A percentile compares a stretch with the other conserved stretches of the same genome.
Conservation (phyloP, 1,140 invertebrate genomes). For the Belonocnema kinseyi region DNA sequence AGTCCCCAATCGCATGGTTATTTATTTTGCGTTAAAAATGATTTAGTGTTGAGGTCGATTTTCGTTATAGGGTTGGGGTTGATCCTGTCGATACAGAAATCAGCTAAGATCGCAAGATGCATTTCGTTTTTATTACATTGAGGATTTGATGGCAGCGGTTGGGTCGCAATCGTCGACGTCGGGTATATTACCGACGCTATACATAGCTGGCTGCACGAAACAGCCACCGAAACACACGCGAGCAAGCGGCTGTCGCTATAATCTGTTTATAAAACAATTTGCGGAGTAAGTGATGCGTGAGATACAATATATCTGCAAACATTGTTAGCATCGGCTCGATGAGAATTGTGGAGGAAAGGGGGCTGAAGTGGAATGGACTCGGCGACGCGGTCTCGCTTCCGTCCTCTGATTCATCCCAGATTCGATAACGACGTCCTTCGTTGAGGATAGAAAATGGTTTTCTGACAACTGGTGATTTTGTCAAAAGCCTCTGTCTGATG, state of each 20-base stretch:
- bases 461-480: neutral
- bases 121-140: slow-evolving; percentile 27
- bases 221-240: slow-evolving; percentile 48
- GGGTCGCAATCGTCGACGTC: slow-evolving; percentile 4
- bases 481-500: neutral
- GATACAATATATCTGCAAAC: slow-evolving; percentile 77
- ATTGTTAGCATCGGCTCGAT: slow-evolving; percentile 77
- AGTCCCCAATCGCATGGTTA: too few relatives aligned
- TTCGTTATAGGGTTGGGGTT: neutral
- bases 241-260: slow-evolving; percentile 70
- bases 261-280: slow-evolving; percentile 78
- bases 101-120: slow-evolving; percentile 19
- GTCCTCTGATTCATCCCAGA: slow-evolving; percentile 48
- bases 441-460: neutral
- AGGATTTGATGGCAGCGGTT: slow-evolving; percentile 13
- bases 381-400: slow-evolving; percentile 44
- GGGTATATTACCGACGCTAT: slow-evolving; percentile 25
- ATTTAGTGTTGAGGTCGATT: neutral
- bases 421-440: slow-evolving; percentile 20
- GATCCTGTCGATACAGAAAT: neutral
- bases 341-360: slow-evolving; percentile 70
- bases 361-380: slow-evolving; percentile 45
- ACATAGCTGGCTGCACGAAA: slow-evolving; percentile 44
- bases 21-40: too few relatives aligned
- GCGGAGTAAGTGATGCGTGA: slow-evolving; percentile 76